Evolutionary conservation across 2,888 invertebrate species (phyloP).

Genomic region (Cinara cedri): DNA sequence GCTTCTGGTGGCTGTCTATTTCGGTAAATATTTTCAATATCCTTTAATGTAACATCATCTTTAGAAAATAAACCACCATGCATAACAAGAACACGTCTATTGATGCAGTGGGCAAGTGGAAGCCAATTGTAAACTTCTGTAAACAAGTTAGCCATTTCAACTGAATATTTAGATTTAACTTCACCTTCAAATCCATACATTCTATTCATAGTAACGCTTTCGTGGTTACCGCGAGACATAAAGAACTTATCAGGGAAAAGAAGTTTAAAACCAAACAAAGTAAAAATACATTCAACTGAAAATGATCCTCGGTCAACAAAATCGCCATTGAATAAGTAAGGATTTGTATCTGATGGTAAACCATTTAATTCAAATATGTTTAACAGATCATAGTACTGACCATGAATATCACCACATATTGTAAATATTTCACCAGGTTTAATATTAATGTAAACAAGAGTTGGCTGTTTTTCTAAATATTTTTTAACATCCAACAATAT

Average conservation of each 20-base stretch:
- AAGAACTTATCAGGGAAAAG: slow-evolving; percentile 95
- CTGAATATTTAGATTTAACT: slow-evolving; percentile 92
- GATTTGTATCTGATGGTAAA: slow-evolving; percentile 92
- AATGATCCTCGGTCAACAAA: slow-evolving; percentile 99
- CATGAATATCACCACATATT: slow-evolving; percentile 98
- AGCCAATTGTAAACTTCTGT: slow-evolving; percentile 99
- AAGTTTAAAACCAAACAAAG: slow-evolving; percentile 94
- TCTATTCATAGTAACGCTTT: slow-evolving; percentile 97
- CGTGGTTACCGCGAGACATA: slow-evolving; percentile 99
- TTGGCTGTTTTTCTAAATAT: slow-evolving; percentile 62
- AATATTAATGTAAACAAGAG: slow-evolving; percentile 88
- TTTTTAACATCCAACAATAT: slow-evolving; percentile 72
- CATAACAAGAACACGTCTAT: slow-evolving; percentile 85
- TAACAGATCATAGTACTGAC: slow-evolving; percentile 97
- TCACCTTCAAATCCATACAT: slow-evolving; percentile 99
- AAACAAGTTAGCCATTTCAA: slow-evolving; percentile 95
- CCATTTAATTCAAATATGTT: slow-evolving; percentile 97
- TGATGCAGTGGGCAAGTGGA: slow-evolving; percentile 94
- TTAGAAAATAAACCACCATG: slow-evolving; percentile 97
- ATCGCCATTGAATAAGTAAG: slow-evolving; percentile 98
- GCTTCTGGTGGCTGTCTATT: slow-evolving; percentile 97
- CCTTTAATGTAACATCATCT: slow-evolving; percentile 90
- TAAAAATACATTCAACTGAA: slow-evolving; percentile 98
- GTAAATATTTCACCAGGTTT: slow-evolving; percentile 90
- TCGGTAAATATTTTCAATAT: slow-evolving; percentile 85